Base-by-base conservation (phyloP, 1,140 invertebrate genomes). In the Drosophila gunungcola region DNA sequence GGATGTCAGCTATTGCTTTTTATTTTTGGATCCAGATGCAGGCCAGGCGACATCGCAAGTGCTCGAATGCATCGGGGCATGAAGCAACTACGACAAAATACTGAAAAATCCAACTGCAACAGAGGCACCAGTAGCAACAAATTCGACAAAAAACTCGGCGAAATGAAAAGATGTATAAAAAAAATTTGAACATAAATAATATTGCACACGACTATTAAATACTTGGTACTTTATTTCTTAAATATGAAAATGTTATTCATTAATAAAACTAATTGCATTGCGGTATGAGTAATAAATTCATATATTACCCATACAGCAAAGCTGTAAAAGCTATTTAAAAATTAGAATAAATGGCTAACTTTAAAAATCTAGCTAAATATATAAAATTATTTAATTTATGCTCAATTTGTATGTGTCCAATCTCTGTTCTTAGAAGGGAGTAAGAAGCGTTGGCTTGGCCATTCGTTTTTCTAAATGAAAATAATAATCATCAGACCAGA, bases 11-110 rank as follows among this genome's bases (percentile, higher is more conserved):
- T 49, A 13, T 45, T 25, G 38, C 16, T 7, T 42, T 52, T 54
- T 46, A 64, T 75, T 75, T 81, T 70, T 51, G 57, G 42, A 79
- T 79, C 70, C 79, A 76, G 70, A 72, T 79, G 70, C 55, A 62
- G 46, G 57, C 74, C 49, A 64, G 49, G 55, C 74, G 55, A 78
- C 78, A 82, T 67, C 48, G 79, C 62, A 86, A 86, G 83, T 86
- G 83, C 88, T 86, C 83, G 52, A 49, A 86, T 88, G 83, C 83
- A 86, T 69, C 83, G 63, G 79, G 46, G 58, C 83, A 83, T 88
- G 83, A 86, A 86, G 78, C 64, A 62, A 85, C 73, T 80, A 70
- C 79, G 74, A 63, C 79, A 83, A 63, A 73, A 62, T 61, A 55
- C 25, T 82, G 75, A 69, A 73, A 65, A 57, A 46, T 60, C 34